Evolutionary conservation across 2,113 vertebrate genomes (phyloP), one percentile per base, ranked within the genome.

Genomic region (Planiliza haematocheilus): DNA sequence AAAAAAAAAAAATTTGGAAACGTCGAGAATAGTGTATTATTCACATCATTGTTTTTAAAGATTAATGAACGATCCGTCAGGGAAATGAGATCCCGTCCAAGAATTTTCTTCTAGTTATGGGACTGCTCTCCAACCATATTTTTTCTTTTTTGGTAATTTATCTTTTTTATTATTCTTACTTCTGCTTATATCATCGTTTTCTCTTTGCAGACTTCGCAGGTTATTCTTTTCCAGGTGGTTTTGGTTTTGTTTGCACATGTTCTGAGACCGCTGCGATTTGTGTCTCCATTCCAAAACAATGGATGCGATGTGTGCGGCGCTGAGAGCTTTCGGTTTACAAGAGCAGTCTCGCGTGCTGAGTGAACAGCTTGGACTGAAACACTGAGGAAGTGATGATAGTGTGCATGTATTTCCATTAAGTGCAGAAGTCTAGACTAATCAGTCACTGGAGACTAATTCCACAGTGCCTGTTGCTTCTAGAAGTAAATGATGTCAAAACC

Each of bases 391-490:
- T 53, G 34, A 39, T 57, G 41, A 42, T 10, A 4, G 20, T 14
- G 1, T 20, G 58, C 21, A 30, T 55, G 64, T 24, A 14, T 71
- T 52, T 56, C 20, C 43, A 13, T 53, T 61, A 20, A 60, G 60
- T 53, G 61, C 37, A 36, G 55, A 55, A 24, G 24, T 45, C 18
- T 50, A 66, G 69, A 53, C 57, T 12, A 74, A 81, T 67, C 46
- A 71, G 57, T 51, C 77, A 71, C 42, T 61, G 38, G 55, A 84
- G 62, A 84, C 50, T 61, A 9, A 65, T 66, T 61, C 21, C 34
- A 10, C 57, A 52, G 34, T 24, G 2, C 64, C n/a, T 67, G 53
- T 38, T 50, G 16, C 49, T 46, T 41, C 30, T 37, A n/a, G 42
- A 38, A 43, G 36, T 52, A 66, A 70, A 57, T 4, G 4, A 11